Conservation (phyloP, 2,797 vertebrate genomes). For the Lacerta agilis region DNA sequence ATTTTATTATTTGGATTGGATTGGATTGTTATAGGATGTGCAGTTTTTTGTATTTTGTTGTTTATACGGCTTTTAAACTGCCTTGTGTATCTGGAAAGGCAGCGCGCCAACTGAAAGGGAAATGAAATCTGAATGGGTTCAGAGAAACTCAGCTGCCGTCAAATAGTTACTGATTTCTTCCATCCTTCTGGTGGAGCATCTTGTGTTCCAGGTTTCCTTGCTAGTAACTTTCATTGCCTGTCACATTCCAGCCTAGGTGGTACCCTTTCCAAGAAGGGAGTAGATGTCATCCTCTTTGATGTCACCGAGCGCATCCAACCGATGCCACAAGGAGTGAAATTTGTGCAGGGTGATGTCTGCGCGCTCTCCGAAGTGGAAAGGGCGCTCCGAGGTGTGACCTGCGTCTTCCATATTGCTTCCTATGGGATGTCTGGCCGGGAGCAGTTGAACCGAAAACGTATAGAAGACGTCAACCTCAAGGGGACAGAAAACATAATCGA, state of each 20-base stretch:
- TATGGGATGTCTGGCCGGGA: constrained; percentile 97
- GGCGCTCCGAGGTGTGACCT: constrained; percentile 80
- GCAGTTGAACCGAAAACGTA: constrained; percentile 86
- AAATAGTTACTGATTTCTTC: neutral
- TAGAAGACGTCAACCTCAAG: constrained; percentile 88
- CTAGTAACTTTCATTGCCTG: neutral
- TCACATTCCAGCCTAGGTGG: constrained; percentile 85
- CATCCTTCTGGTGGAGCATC: neutral
- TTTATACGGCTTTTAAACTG: too few relatives aligned
- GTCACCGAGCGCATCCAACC: constrained; percentile 74
- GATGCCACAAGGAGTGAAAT: constrained; percentile 82
- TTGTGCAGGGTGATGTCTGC: constrained; percentile 85
- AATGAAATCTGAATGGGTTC: neutral
- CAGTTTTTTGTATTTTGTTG: too few relatives aligned
- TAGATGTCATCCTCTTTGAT: constrained; percentile 88
- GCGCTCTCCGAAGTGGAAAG: constrained; percentile 79
- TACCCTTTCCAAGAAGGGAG: constrained; percentile 81
- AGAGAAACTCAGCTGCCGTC: neutral
- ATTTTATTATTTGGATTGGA: too few relatives aligned
- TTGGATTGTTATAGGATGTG: too few relatives aligned
- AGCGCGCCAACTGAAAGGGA: too few relatives aligned
- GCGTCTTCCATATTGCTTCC: constrained; percentile 92
- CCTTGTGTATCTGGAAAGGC: too few relatives aligned
- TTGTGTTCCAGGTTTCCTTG: neutral
- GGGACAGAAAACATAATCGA: constrained; percentile 89